phyloP scores from a whole-genome alignment of 2,888 invertebrate species.

The Epinotia ramella region DNA sequence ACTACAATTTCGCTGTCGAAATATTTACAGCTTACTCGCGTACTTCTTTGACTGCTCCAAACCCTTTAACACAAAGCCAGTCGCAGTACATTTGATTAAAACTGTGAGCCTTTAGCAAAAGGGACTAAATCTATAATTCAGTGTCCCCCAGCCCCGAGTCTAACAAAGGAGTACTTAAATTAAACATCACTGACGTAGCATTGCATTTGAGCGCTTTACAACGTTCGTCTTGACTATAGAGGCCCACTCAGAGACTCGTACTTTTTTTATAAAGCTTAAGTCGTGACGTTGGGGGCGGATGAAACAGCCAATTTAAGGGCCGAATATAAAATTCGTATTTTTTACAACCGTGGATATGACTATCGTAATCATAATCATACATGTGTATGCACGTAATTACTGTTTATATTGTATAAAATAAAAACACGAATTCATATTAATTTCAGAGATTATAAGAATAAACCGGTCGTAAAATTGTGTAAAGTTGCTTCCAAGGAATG shows the following conservation, averaged over 20 bases:
- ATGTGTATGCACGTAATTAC: too few relatives aligned
- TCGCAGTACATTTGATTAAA: neutral
- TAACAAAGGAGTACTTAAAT: neutral
- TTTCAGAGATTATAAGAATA: too few relatives aligned
- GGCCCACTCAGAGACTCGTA: neutral
- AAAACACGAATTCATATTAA: too few relatives aligned
- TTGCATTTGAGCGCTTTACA: neutral
- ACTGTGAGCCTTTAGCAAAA: neutral
- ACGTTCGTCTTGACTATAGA: neutral
- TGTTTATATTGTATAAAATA: too few relatives aligned
- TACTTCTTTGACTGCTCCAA: neutral
- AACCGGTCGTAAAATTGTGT: too few relatives aligned
- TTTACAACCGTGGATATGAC: too few relatives aligned
- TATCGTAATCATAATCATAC: too few relatives aligned
- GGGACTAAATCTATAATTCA: constrained; percentile 2
- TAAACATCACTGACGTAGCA: neutral
- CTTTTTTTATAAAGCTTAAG: neutral
- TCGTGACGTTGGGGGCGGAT: too few relatives aligned
- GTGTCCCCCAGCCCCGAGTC: neutral
- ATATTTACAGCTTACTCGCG: neutral
- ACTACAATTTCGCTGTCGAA: neutral
- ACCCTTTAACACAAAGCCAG: neutral
- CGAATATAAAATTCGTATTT: too few relatives aligned
- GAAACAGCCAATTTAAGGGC: too few relatives aligned
- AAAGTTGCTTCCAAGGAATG: too few relatives aligned